Evolutionary conservation across 2,113 vertebrate species (phyloP).

Genomic region (Xiphophorus maculatus): DNA sequence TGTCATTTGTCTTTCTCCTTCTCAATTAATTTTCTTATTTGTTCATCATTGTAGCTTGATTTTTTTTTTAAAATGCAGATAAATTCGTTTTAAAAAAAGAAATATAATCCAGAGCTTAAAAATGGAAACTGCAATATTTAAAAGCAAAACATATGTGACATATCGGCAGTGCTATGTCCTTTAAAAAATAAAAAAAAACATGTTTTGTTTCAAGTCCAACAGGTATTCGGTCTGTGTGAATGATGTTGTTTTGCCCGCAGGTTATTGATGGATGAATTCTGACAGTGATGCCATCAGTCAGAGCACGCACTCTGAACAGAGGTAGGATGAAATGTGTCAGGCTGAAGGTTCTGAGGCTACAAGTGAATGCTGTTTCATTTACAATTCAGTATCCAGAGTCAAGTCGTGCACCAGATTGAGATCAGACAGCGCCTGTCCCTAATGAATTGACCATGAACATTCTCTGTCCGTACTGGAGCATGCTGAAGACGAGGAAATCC

Average conservation of each 20-base stretch:
- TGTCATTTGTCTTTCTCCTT: not conserved
- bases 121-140: not conserved
- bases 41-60: not conserved
- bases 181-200: not conserved
- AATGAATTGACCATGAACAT: not conserved
- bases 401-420: not conserved
- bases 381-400: not conserved
- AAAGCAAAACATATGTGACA: not conserved
- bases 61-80: too few relatives aligned
- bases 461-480: not conserved
- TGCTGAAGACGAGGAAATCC: not conserved
- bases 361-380: slow-evolving; percentile 12
- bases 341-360: slow-evolving; percentile 5
- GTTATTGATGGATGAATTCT: slow-evolving; percentile 24
- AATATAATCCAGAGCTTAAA: not conserved
- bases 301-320: not conserved
- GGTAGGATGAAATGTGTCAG: slow-evolving; percentile 11
- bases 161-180: not conserved
- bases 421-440: not conserved
- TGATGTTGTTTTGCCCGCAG: not conserved
- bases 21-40: not conserved
- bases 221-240: slow-evolving; percentile 1
- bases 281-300: slow-evolving; percentile 40
- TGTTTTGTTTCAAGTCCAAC: not conserved
- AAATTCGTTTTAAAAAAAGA: not conserved